Evolutionary conservation across 2,113 vertebrate genomes (phyloP).

Genomic region (Casuarius casuarius): DNA sequence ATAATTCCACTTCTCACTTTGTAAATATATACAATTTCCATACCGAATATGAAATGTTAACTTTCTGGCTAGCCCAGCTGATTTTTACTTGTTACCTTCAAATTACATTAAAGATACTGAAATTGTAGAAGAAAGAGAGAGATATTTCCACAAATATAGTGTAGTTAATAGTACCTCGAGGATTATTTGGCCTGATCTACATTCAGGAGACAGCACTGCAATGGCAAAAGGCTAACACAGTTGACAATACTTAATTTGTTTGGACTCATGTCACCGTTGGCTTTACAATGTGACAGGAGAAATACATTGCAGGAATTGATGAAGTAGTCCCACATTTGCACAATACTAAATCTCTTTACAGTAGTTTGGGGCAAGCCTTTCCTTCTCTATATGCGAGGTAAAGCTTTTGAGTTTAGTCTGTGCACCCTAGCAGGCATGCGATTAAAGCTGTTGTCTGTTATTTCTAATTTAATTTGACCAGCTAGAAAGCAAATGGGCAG

Average conservation of each 20-base stretch:
- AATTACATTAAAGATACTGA: background rate
- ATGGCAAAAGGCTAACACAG: conserved; percentile 34
- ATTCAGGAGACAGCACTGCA: conserved; percentile 26
- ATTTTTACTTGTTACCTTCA: background rate
- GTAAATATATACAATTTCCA: background rate
- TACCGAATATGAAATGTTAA: background rate
- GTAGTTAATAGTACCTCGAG: conserved; percentile 17
- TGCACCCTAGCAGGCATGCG: background rate
- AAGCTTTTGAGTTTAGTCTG: background rate
- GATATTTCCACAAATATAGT: conserved; percentile 35
- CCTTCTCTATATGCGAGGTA: background rate
- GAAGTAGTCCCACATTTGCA: conserved; percentile 1
- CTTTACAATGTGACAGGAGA: conserved; percentile 51
- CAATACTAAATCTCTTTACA: background rate
- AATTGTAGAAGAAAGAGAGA: background rate
- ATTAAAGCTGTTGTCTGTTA: background rate
- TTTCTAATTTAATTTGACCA: background rate
- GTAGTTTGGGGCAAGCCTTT: background rate
- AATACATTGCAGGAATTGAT: background rate
- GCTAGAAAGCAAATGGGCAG: background rate
- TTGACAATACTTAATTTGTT: conserved; percentile 57
- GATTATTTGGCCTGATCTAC: conserved; percentile 24
- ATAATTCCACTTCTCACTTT: background rate
- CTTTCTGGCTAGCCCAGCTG: background rate
- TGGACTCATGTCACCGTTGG: conserved; percentile 40